Percentiles rank a stretch among this genome's conserved stretches.
Conservation (phyloP, 2,797 vertebrate species). For the Anguilla obscura region DNA sequence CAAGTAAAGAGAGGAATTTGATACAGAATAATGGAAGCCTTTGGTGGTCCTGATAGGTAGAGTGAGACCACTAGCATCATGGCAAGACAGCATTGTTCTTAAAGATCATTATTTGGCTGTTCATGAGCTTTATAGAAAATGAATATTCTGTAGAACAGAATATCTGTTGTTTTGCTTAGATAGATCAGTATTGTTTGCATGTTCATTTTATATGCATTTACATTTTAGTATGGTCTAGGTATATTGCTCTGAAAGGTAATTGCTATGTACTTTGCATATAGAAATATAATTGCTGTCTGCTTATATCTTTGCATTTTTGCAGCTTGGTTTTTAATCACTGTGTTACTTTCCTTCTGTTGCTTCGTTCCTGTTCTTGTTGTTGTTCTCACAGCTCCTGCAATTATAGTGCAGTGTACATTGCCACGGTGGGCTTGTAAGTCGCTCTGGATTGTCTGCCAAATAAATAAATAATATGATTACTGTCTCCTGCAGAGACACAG, state of each 20-base stretch:
- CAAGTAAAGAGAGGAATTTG: neutral
- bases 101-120: neutral
- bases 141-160: neutral
- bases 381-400: neutral
- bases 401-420: neutral
- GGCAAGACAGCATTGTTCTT: neutral
- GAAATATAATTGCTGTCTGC: neutral
- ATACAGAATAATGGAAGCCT: neutral
- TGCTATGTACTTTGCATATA: neutral
- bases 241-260: neutral
- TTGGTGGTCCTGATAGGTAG: neutral
- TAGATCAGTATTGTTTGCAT: neutral
- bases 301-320: neutral
- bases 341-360: neutral
- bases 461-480: constrained; percentile 9
- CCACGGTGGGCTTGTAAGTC: neutral
- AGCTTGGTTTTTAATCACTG: neutral
- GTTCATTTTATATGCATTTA: neutral
- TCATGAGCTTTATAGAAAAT: neutral
- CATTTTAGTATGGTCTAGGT: neutral
- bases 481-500: neutral
- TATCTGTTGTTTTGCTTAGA: neutral
- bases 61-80: neutral
- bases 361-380: neutral
- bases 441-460: neutral